phyloP scores from a whole-genome alignment of 2,113 vertebrate genomes.

The Eptesicus fuscus region DNA sequence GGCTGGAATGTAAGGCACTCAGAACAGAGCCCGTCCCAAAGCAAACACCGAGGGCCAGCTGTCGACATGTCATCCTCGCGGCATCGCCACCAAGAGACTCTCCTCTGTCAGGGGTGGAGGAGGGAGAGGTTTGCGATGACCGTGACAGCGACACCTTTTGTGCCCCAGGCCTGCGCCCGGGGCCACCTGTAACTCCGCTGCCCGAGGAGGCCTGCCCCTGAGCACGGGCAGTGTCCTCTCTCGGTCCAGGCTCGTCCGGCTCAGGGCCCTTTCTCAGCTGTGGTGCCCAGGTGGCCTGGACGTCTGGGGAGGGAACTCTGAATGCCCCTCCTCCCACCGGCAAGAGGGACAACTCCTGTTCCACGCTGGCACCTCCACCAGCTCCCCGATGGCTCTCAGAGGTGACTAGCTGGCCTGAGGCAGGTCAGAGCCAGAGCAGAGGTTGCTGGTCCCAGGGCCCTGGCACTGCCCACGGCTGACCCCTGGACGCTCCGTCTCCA shows the following conservation, averaged over 20 bases:
- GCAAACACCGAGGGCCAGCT: neutral
- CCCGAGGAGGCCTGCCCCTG: neutral
- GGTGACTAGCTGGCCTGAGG: neutral
- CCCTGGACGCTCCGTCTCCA: neutral
- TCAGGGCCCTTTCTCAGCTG: neutral
- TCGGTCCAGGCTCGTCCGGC: neutral
- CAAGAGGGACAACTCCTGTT: neutral
- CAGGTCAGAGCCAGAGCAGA: neutral
- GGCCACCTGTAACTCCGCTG: neutral
- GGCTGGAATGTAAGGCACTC: neutral
- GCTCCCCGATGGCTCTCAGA: neutral
- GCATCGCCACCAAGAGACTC: neutral
- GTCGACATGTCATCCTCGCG: accelerated
- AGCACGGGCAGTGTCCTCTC: neutral
- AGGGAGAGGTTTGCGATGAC: neutral
- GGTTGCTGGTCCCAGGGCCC: neutral
- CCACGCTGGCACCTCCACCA: accelerated
- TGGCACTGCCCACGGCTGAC: neutral
- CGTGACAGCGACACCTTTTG: neutral
- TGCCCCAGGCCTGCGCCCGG: neutral
- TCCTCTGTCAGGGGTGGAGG: neutral
- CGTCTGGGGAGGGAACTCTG: neutral
- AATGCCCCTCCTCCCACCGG: neutral
- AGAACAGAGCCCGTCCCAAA: neutral
- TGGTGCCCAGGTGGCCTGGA: neutral